phyloP scores from a whole-genome alignment of 2,888 invertebrate genomes.

The Alentia gelatinosa region DNA sequence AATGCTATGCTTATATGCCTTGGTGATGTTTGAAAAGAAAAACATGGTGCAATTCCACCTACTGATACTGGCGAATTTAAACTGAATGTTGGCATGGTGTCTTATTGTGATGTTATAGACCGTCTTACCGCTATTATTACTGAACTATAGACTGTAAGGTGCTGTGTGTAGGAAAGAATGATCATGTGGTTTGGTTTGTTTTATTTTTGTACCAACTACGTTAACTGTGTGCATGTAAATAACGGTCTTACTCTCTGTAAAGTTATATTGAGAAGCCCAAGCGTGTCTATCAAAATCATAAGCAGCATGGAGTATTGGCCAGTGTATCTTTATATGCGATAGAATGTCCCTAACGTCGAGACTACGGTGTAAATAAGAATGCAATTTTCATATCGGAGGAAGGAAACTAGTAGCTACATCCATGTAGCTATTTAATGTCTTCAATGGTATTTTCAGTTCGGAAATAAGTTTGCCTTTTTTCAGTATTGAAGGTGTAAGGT shows the following conservation, averaged over 20 bases:
- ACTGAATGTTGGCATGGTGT: conserved; percentile 21
- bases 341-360: no score
- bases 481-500: no score
- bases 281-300: neutral
- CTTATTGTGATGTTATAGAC: conserved; percentile 30
- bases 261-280: neutral
- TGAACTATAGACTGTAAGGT: conserved; percentile 23
- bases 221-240: conserved; percentile 19
- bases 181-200: neutral
- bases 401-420: no score
- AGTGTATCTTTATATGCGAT: no score
- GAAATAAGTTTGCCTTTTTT: no score
- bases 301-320: neutral
- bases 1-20: neutral
- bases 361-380: no score
- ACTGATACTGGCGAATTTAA: neutral
- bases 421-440: no score
- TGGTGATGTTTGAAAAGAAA: neutral
- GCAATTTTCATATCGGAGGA: no score
- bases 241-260: neutral
- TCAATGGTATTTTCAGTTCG: no score
- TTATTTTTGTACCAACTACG: conserved; percentile 5
- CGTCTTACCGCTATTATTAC: conserved; percentile 39
- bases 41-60: neutral
- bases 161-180: conserved; percentile 45